Conservation (phyloP, 2,888 invertebrate genomes). For the Folsomia candida region DNA sequence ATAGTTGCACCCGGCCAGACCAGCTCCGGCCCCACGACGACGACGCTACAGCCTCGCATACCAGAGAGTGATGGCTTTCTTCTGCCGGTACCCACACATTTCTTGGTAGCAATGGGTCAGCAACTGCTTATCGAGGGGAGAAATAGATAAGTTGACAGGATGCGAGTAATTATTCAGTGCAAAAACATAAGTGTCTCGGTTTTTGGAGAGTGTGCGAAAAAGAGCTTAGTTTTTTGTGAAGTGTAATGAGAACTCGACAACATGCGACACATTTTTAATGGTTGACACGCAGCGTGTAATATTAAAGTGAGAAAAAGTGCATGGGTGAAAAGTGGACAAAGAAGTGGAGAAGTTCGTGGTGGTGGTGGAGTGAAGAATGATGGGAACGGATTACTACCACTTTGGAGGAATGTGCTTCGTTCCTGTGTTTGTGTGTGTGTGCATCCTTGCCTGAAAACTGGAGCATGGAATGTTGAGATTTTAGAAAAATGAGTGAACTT, state of each 20-base stretch:
- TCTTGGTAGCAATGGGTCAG: too few species aligned
- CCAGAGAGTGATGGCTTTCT: too few species aligned
- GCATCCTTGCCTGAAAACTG: slow-evolving; percentile 19
- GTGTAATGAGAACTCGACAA: not conserved
- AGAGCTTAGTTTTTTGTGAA: too few species aligned
- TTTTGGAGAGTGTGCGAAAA: too few species aligned
- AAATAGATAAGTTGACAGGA: too few species aligned
- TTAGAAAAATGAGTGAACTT: too few species aligned
- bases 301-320: not conserved
- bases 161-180: too few species aligned
- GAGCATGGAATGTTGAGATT: too few species aligned
- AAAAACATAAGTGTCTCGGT: too few species aligned
- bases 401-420: slow-evolving; percentile 16
- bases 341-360: slow-evolving; percentile 16
- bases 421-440: not conserved
- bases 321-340: slow-evolving; percentile 32
- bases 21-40: not conserved
- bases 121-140: too few species aligned
- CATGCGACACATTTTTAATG: not conserved
- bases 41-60: not conserved
- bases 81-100: too few species aligned
- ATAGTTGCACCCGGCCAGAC: not conserved
- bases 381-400: slow-evolving; percentile 12
- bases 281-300: slow-evolving; percentile 15
- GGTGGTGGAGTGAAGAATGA: not conserved